Evolutionary conservation across 1,140 invertebrate species (phyloP).

Genomic region (Nixonia krombeini): DNA sequence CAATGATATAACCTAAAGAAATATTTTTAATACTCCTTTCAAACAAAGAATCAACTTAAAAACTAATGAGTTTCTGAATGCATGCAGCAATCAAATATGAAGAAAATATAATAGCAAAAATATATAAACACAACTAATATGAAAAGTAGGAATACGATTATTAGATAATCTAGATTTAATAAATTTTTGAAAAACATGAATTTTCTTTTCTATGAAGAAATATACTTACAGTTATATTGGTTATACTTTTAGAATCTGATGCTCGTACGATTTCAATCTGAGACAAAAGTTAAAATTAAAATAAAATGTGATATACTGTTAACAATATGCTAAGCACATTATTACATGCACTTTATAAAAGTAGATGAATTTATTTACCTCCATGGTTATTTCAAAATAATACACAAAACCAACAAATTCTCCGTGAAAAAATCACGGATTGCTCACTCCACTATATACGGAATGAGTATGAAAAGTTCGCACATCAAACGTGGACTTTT

Average conservation of each 20-base stretch:
- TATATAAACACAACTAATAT: too few species aligned
- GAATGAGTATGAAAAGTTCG: not conserved
- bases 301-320: not conserved
- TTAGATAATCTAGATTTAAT: too few species aligned
- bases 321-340: not conserved
- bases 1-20: too few species aligned
- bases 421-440: constrained; percentile 7
- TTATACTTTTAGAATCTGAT: constrained; percentile 52
- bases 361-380: constrained; percentile 17
- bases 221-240: constrained; percentile 59
- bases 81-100: too few species aligned
- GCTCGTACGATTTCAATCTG: constrained; percentile 61
- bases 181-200: too few species aligned
- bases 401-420: not conserved
- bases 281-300: constrained; percentile 19
- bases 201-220: constrained; percentile 1
- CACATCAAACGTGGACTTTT: not conserved
- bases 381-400: constrained; percentile 13
- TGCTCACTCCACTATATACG: constrained; percentile 2
- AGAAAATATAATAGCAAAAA: too few species aligned
- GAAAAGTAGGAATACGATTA: too few species aligned
- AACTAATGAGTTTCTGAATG: too few species aligned
- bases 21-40: too few species aligned
- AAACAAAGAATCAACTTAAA: too few species aligned
- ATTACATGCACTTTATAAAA: too few species aligned